phyloP scores from a whole-genome alignment of 2,797 vertebrate genomes.

The Ctenochaetus hawaiiensis region DNA sequence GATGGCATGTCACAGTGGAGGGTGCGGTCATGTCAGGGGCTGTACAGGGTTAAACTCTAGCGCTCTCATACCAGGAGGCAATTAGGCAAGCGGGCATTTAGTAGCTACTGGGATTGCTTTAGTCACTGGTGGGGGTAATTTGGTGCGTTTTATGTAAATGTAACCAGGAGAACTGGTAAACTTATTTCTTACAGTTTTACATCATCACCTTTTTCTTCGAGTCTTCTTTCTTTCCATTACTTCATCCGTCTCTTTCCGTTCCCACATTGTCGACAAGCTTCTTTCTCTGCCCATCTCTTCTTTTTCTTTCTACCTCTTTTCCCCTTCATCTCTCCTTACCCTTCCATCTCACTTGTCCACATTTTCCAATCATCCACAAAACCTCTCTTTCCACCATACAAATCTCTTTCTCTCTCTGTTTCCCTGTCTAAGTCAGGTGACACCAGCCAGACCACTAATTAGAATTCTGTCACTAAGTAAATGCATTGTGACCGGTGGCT shows the following conservation, averaged over 20 bases:
- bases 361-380: conserved; percentile 67
- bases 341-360: conserved; percentile 69
- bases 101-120: conserved; percentile 42
- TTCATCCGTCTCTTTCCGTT: conserved; percentile 30
- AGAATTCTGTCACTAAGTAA: conserved; percentile 99
- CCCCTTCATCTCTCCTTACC: conserved; percentile 61
- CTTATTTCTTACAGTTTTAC: conserved; percentile 19
- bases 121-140: conserved; percentile 63
- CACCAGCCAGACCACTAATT: conserved; percentile 97
- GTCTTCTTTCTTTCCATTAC: conserved; percentile 27
- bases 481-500: conserved; percentile 98
- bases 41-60: conserved; percentile 73
- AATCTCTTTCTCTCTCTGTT: conserved; percentile 56
- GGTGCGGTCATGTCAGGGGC: conserved; percentile 37
- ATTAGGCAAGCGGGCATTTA: conserved; percentile 66
- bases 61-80: conserved; percentile 63
- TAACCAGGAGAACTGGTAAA: conserved; percentile 5
- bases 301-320: conserved; percentile 36
- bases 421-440: conserved; percentile 83
- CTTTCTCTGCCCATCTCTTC: conserved; percentile 33
- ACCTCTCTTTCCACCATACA: conserved; percentile 64
- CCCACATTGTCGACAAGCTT: conserved; percentile 18
- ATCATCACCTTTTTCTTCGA: neutral
- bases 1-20: conserved; percentile 58
- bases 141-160: conserved; percentile 68